phyloP scores from a whole-genome alignment of 2,113 vertebrate species.

The Haemorhous mexicanus region DNA sequence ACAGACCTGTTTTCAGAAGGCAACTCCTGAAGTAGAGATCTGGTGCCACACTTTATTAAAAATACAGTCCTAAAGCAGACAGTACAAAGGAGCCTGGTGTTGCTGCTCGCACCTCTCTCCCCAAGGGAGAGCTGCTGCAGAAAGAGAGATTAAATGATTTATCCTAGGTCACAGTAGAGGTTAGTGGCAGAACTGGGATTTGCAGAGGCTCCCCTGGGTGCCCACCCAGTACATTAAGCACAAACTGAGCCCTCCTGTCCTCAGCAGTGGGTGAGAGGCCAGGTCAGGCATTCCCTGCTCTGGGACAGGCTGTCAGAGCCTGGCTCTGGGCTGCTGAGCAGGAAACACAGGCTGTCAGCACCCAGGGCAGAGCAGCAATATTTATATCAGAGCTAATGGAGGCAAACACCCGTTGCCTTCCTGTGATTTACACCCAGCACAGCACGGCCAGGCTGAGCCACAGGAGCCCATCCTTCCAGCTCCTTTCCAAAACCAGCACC shows the following conservation, averaged over 20 bases:
- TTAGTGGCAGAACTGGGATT: conserved; percentile 6
- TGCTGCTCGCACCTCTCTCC: neutral
- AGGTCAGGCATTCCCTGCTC: neutral
- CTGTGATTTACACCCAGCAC: neutral
- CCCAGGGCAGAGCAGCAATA: neutral
- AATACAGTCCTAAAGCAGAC: neutral
- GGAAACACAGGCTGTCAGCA: neutral
- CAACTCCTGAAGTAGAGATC: neutral
- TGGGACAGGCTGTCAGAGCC: neutral
- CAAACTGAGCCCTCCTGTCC: neutral
- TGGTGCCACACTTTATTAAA: neutral
- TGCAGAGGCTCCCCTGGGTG: neutral
- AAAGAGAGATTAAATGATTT: neutral
- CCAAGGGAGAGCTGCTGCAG: neutral
- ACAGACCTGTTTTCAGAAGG: neutral
- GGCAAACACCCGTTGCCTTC: accelerated
- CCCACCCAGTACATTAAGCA: neutral
- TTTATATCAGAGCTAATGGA: neutral
- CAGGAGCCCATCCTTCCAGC: neutral
- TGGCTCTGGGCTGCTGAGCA: neutral
- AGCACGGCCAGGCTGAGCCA: neutral
- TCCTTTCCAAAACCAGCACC: neutral
- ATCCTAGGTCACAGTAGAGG: neutral
- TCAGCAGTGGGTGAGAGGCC: neutral
- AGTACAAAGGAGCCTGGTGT: neutral